Conservation (phyloP, 2,888 invertebrate species). For the Rhorus exstirpatorius region DNA sequence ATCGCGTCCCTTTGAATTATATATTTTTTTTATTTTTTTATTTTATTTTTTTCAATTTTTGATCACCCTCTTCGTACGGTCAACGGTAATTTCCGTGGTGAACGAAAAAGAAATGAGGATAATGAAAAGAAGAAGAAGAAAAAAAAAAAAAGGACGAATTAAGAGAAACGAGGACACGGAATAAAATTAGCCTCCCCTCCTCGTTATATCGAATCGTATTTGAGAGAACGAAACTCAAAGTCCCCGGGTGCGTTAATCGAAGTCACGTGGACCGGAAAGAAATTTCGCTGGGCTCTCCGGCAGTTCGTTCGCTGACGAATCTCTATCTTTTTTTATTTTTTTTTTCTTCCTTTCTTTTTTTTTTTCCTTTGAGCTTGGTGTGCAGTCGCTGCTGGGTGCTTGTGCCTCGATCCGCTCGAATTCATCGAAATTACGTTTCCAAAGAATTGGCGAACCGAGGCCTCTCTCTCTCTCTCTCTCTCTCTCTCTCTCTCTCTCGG, state of each 20-base stretch:
- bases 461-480: no score
- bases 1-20: no score
- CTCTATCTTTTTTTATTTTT: slow-evolving; percentile 1
- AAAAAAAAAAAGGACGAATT: slow-evolving; percentile 17
- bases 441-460: slow-evolving; percentile 58
- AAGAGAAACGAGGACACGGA: slow-evolving; percentile 11
- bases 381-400: slow-evolving; percentile 41
- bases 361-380: slow-evolving; percentile 45
- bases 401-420: slow-evolving; percentile 65
- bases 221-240: slow-evolving; percentile 45
- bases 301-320: slow-evolving; percentile 22
- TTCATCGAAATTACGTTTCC: slow-evolving; percentile 68
- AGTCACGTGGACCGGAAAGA: slow-evolving; percentile 68
- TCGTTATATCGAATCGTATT: slow-evolving; percentile 56
- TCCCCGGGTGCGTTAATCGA: slow-evolving; percentile 63
- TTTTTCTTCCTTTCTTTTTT: slow-evolving; percentile 7
- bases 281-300: slow-evolving; percentile 53
- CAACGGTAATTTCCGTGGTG: slow-evolving; percentile 16
- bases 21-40: no score
- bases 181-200: slow-evolving; percentile 49
- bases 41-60: no score
- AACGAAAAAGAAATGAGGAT: not conserved
- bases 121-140: not conserved
- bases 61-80: no score
- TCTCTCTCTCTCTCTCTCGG: no score